phyloP scores from a whole-genome alignment of 2,888 invertebrate genomes.

The Diarsia rubi region DNA sequence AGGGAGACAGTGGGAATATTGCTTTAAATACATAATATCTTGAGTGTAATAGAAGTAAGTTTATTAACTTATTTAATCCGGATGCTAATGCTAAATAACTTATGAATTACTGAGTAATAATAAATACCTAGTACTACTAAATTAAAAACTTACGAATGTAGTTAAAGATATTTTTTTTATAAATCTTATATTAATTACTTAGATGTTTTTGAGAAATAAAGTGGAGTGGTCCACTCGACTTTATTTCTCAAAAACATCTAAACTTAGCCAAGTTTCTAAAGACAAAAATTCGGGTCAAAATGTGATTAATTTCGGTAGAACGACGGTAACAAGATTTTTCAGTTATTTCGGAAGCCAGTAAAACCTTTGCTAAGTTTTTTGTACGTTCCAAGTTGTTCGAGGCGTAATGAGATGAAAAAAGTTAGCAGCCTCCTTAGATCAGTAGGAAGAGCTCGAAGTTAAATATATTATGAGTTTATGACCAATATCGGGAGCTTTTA shows the following conservation, averaged over 20 bases:
- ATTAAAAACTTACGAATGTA: not conserved
- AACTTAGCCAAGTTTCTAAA: constrained; percentile 3
- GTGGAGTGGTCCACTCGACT: no score
- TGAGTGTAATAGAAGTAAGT: not conserved
- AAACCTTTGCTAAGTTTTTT: constrained; percentile 46
- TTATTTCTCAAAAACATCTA: not conserved
- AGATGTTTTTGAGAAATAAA: no score
- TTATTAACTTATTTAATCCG: not conserved
- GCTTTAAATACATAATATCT: not conserved
- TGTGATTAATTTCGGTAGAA: constrained; percentile 46
- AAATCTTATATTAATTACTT: not conserved
- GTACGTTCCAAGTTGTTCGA: constrained; percentile 42
- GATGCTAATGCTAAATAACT: not conserved
- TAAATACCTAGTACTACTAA: not conserved
- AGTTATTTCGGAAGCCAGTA: constrained; percentile 40
- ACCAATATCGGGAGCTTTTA: constrained; percentile 46
- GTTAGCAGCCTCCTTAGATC: constrained; percentile 52
- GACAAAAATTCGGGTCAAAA: constrained; percentile 44
- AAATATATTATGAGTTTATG: constrained; percentile 53
- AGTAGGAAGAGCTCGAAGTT: constrained; percentile 33
- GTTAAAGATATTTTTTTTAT: not conserved
- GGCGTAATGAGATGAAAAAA: constrained; percentile 66
- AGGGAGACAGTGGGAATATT: constrained; percentile 12
- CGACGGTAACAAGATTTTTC: constrained; percentile 35
- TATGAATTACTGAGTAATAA: not conserved